Percentiles rank a stretch among this genome's conserved stretches.
phyloP scores from a whole-genome alignment of 1,140 invertebrate genomes.

The Physella acuta region DNA sequence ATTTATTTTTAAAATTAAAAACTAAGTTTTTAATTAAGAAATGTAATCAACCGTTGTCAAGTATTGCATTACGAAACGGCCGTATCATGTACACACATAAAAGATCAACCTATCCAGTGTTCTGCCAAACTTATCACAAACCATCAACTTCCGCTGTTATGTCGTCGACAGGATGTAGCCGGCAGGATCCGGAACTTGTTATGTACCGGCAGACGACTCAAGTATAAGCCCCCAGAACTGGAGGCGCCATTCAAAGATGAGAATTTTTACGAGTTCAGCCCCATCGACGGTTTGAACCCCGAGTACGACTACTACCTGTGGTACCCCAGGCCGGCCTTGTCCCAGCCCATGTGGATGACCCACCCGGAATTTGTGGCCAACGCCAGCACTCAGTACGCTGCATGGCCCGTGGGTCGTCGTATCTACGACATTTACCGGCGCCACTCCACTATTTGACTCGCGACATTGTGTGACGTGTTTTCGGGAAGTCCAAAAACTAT shows the following conservation, averaged over 20 bases:
- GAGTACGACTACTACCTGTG: slow-evolving; percentile 18
- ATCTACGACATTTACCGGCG: slow-evolving; percentile 3
- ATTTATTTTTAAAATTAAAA: too few species aligned
- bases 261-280: slow-evolving; percentile 8
- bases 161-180: slow-evolving; percentile 22
- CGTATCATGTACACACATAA: too few species aligned
- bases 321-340: not conserved
- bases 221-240: slow-evolving; percentile 10
- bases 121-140: too few species aligned
- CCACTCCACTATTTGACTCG: too few species aligned
- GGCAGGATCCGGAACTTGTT: slow-evolving; percentile 21
- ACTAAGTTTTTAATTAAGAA: too few species aligned
- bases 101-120: too few species aligned
- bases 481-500: too few species aligned
- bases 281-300: slow-evolving; percentile 17
- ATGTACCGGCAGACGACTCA: slow-evolving; percentile 13
- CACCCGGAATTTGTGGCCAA: slow-evolving; percentile 9
- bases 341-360: not conserved
- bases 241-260: slow-evolving; percentile 9
- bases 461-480: too few species aligned
- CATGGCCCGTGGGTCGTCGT: not conserved
- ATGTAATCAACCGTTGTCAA: too few species aligned
- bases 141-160: not conserved
- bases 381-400: not conserved
- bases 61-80: too few species aligned